phyloP scores from a whole-genome alignment of 2,113 vertebrate species.

The Cynocephalus volans region DNA sequence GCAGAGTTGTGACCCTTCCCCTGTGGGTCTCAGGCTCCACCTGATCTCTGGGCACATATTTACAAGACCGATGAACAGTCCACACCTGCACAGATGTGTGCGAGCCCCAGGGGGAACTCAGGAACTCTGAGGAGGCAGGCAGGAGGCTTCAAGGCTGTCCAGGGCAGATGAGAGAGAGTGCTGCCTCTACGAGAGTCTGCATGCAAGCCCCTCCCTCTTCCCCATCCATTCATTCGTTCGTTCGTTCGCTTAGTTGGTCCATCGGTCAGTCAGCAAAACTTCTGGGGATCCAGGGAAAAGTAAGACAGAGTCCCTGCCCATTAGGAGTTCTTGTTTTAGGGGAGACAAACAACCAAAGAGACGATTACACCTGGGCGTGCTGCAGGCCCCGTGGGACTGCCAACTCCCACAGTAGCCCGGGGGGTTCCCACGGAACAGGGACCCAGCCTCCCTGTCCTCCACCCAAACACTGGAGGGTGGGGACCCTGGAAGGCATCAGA shows the following conservation, averaged over 20 bases:
- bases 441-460: not conserved
- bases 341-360: not conserved
- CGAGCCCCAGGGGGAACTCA: accelerated
- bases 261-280: not conserved
- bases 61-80: not conserved
- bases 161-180: not conserved
- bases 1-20: not conserved
- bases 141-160: not conserved
- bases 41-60: not conserved
- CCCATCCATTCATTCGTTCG: not conserved
- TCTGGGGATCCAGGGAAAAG: not conserved
- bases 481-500: not conserved
- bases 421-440: not conserved
- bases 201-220: not conserved
- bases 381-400: accelerated
- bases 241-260: not conserved
- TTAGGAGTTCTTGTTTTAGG: not conserved
- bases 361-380: accelerated
- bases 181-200: too few species aligned
- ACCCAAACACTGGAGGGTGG: not conserved
- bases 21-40: not conserved
- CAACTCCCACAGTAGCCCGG: not conserved
- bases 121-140: not conserved
- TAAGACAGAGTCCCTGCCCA: not conserved
- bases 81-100: not conserved